Evolutionary conservation across 1,140 invertebrate genomes (phyloP).

Genomic region (Papilio polytes): DNA sequence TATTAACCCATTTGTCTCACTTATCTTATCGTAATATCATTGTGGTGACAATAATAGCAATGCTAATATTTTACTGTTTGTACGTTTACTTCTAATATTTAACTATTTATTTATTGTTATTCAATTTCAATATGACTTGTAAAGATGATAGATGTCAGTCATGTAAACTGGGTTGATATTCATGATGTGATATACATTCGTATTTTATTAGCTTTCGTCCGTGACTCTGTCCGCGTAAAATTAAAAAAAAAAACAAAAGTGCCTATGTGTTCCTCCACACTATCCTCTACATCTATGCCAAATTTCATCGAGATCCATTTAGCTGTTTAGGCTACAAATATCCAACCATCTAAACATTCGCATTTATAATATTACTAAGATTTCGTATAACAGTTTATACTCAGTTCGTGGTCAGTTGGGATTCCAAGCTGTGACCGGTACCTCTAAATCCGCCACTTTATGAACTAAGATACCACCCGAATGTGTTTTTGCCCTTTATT

Average conservation of each 20-base stretch:
- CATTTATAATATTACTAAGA: no score
- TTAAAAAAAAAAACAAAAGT: no score
- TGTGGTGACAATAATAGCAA: background rate
- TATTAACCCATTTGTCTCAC: background rate
- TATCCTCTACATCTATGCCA: no score
- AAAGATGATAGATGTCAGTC: background rate
- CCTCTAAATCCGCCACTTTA: background rate
- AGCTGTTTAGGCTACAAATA: no score
- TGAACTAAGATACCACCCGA: background rate
- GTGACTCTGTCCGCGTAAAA: no score
- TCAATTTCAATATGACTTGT: background rate
- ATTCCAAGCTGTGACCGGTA: background rate
- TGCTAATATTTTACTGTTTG: conserved; percentile 1
- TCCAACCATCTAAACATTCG: no score
- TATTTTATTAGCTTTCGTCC: background rate
- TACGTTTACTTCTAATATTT: background rate
- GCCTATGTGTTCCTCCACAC: no score
- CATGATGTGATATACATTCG: no score
- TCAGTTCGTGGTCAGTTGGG: background rate
- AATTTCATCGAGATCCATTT: no score
- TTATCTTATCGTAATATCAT: background rate
- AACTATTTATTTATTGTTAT: background rate
- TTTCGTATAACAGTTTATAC: no score
- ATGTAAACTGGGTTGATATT: background rate
- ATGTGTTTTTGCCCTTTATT: background rate